Percentiles rank a stretch among this genome's conserved stretches.
phyloP scores from a whole-genome alignment of 2,797 vertebrate species.

The Poeciliopsis paucimaculata region DNA sequence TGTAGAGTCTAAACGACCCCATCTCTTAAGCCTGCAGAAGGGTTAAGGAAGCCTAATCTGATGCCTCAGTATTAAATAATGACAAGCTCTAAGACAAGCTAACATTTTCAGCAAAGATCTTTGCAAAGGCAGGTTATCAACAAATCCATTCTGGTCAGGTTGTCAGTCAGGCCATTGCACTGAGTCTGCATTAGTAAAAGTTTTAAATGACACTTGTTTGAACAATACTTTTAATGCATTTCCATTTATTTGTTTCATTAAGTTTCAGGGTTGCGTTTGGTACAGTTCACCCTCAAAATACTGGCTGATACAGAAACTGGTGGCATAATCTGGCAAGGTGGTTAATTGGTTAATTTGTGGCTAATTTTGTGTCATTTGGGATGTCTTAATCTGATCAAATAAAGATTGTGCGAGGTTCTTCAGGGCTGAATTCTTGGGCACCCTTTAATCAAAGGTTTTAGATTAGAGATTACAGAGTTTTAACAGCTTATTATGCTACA shows the following conservation, averaged over 20 bases:
- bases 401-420: background rate
- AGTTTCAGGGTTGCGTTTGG: background rate
- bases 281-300: background rate
- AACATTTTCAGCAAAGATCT: background rate
- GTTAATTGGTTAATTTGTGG: background rate
- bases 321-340: background rate
- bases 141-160: background rate
- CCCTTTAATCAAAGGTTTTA: background rate
- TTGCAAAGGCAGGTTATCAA: background rate
- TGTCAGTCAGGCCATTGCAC: background rate
- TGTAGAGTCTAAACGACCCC: too few relatives aligned
- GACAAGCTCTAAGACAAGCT: background rate
- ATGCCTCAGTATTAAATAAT: background rate
- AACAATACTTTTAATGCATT: background rate
- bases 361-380: background rate
- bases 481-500: background rate
- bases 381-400: background rate
- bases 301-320: background rate
- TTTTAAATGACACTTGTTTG: background rate
- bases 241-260: background rate
- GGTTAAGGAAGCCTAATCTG: background rate
- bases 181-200: background rate
- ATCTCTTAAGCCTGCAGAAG: too few relatives aligned
- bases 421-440: background rate
- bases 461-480: background rate